These are phyloP conservation scores for Nemurella pictetii DNA, from an alignment of 2,888 invertebrate species.

Conservation along the genomic window DNA sequence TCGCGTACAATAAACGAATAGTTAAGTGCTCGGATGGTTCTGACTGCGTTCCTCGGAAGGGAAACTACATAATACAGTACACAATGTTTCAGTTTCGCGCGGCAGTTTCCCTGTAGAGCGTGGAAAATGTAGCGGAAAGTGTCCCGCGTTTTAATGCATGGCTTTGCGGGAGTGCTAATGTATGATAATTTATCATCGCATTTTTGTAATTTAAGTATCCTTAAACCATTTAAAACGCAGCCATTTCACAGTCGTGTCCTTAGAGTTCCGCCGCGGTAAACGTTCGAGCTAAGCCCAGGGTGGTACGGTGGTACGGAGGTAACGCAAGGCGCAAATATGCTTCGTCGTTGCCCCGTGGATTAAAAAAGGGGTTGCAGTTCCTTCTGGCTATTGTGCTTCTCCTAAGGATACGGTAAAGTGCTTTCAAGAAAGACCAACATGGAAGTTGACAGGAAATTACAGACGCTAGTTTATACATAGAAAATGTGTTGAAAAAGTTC, in stretches of 20 bases:
- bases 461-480: conserved; percentile 18
- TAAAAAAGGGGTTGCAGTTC: not conserved
- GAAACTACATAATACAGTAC: not conserved
- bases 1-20: not conserved
- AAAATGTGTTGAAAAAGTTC: conserved; percentile 14
- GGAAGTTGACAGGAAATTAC: conserved; percentile 23
- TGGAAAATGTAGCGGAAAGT: conserved; percentile 6
- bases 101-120: not conserved
- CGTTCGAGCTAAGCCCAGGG: not conserved
- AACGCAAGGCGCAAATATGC: not conserved
- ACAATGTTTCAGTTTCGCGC: not conserved
- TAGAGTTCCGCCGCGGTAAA: not conserved
- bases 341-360: not conserved
- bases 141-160: not conserved
- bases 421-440: conserved; percentile 18
- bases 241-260: conserved; percentile 20
- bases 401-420: conserved; percentile 7
- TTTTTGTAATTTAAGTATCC: conserved; percentile 30
- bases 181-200: conserved; percentile 26
- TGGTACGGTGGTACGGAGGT: not conserved
- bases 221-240: conserved; percentile 25
- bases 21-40: conserved; percentile 9
- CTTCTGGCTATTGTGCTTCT: conserved; percentile 11
- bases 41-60: not conserved
- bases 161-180: conserved; percentile 14